phyloP scores from a whole-genome alignment of 2,888 invertebrate genomes.

The Itoplectis maculator region DNA sequence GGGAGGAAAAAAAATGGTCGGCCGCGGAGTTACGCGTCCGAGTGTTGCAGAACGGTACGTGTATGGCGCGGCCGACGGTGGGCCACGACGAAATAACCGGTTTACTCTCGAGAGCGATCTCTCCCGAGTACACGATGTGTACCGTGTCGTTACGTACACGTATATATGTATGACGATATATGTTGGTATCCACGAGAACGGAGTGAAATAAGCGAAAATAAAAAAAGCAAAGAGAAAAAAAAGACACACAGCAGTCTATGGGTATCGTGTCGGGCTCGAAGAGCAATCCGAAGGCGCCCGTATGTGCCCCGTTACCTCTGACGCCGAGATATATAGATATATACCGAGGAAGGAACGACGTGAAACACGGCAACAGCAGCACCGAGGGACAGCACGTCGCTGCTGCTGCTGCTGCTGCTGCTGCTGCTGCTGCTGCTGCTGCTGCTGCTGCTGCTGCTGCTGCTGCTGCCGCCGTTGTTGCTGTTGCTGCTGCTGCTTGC shows the following conservation, averaged over 20 bases:
- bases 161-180: background rate
- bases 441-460: background rate
- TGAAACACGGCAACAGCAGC: constrained; percentile 19
- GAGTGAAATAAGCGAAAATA: constrained; percentile 4
- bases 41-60: constrained; percentile 43
- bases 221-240: constrained; percentile 5
- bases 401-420: background rate
- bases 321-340: constrained; percentile 12
- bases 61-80: constrained; percentile 44
- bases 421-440: background rate
- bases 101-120: constrained; percentile 64
- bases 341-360: background rate
- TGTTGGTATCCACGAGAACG: background rate
- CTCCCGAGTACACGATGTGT: constrained; percentile 52
- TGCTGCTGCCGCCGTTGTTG: too few relatives aligned
- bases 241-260: constrained; percentile 7
- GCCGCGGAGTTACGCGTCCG: constrained; percentile 23
- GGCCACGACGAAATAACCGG: constrained; percentile 66
- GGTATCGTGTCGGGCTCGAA: constrained; percentile 51
- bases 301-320: constrained; percentile 44
- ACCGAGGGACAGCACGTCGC: background rate
- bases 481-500: background rate
- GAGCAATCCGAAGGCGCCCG: constrained; percentile 49
- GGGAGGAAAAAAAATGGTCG: too few relatives aligned
- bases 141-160: background rate